A percentile compares a stretch with the other conserved stretches of the same genome.
phyloP scores from a whole-genome alignment of 2,888 invertebrate genomes.

The Lepetodrilus schrolli region DNA sequence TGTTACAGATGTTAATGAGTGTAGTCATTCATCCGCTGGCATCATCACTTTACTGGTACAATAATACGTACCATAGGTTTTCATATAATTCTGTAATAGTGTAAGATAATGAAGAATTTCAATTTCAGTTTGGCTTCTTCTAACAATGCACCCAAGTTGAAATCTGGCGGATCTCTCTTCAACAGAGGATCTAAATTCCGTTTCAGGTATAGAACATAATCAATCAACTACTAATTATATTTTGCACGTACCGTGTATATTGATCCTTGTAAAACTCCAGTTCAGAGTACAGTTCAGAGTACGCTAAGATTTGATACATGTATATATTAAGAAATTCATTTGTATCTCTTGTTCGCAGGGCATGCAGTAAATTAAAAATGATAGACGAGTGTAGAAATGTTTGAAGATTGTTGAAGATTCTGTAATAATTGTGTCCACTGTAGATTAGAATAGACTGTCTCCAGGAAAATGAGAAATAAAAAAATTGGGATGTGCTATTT shows the following conservation, averaged over 20 bases:
- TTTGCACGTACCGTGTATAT: neutral
- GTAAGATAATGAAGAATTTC: too few species aligned
- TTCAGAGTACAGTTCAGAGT: neutral
- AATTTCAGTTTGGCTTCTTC: constrained; percentile 90
- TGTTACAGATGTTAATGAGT: too few species aligned
- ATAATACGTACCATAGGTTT: too few species aligned
- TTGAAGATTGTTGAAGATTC: neutral
- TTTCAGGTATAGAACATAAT: constrained; percentile 78
- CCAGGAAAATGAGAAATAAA: too few species aligned
- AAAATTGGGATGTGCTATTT: too few species aligned
- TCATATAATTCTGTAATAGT: too few species aligned
- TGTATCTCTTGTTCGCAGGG: too few species aligned
- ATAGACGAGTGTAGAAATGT: too few species aligned
- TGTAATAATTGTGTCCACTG: constrained; percentile 8
- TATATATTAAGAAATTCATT: neutral
- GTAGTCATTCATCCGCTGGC: too few species aligned
- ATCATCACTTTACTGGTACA: too few species aligned
- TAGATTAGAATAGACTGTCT: neutral
- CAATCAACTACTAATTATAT: neutral
- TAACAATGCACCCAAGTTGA: constrained; percentile 87
- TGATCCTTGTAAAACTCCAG: neutral
- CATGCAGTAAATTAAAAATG: too few species aligned
- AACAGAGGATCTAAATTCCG: constrained; percentile 96
- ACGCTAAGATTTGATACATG: neutral
- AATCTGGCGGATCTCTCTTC: constrained; percentile 92